Percentiles rank a stretch among this genome's conserved stretches.
Conservation (phyloP, 2,888 invertebrate species). For the Eremobia ochroleuca region DNA sequence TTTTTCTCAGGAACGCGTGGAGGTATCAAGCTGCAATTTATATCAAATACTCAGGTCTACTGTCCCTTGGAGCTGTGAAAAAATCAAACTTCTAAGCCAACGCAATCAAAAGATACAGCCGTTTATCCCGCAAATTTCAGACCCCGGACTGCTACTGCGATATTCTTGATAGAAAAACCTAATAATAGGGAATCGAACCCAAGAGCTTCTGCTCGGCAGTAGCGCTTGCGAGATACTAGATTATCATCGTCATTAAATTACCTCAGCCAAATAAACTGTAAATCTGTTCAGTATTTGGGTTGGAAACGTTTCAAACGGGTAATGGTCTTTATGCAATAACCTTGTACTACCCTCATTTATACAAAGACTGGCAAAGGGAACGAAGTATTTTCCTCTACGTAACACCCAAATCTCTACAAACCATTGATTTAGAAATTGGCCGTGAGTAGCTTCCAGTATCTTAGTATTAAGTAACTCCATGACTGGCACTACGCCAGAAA, state of each 20-base stretch:
- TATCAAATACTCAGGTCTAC: no score
- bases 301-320: neutral
- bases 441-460: neutral
- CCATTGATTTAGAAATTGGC: slow-evolving; percentile 23
- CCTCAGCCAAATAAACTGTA: neutral
- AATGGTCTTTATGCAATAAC: neutral
- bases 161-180: no score
- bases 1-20: no score
- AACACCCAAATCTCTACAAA: neutral
- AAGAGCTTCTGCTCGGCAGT: no score
- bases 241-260: neutral
- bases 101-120: no score
- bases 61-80: no score
- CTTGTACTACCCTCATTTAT: neutral
- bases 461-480: slow-evolving; percentile 26
- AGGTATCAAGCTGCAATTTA: no score
- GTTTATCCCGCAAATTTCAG: no score
- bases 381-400: neutral
- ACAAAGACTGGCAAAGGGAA: neutral
- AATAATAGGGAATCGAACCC: no score
- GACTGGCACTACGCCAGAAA: slow-evolving; percentile 42
- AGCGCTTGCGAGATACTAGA: no score
- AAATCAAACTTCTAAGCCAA: no score
- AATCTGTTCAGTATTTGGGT: neutral
- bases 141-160: no score